Conservation (phyloP, 2,888 invertebrate species). For the Drosophila mimetica region DNA sequence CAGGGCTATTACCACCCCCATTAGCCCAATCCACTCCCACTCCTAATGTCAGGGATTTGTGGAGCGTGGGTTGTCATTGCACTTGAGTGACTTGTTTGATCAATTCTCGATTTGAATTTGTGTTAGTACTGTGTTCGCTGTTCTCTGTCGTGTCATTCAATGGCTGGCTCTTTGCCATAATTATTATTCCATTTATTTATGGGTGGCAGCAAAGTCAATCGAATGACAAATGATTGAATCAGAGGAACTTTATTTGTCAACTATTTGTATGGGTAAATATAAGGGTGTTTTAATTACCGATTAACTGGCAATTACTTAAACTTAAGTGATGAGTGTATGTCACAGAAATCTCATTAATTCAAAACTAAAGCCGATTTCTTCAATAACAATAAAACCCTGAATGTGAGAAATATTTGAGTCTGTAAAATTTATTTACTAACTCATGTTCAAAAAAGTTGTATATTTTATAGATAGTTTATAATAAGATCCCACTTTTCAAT, state of each 20-base stretch:
- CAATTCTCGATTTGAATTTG: conserved; percentile 61
- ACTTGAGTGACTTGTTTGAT: conserved; percentile 76
- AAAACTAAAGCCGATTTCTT: too few relatives aligned
- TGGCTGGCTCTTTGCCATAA: conserved; percentile 37
- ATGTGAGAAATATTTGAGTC: neutral
- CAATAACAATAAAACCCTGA: too few relatives aligned
- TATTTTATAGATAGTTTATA: too few relatives aligned
- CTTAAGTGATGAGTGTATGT: neutral
- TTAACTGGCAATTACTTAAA: conserved; percentile 1
- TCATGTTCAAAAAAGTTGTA: too few relatives aligned
- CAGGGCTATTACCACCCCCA: conserved; percentile 21
- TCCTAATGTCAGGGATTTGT: conserved; percentile 42
- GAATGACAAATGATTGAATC: conserved; percentile 24
- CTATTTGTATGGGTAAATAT: neutral
- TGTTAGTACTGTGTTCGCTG: conserved; percentile 27
- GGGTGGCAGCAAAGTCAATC: conserved; percentile 17
- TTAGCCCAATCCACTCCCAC: too few relatives aligned
- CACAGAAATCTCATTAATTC: neutral
- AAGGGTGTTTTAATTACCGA: conserved; percentile 9
- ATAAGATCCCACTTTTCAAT: too few relatives aligned
- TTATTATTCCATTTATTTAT: conserved; percentile 36
- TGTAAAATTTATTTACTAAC: too few relatives aligned
- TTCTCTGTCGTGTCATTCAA: conserved; percentile 42
- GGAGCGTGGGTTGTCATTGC: conserved; percentile 66
- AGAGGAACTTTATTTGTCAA: neutral